phyloP scores from a whole-genome alignment of 2,888 invertebrate genomes.

The Polydrusus pterygomalis region DNA sequence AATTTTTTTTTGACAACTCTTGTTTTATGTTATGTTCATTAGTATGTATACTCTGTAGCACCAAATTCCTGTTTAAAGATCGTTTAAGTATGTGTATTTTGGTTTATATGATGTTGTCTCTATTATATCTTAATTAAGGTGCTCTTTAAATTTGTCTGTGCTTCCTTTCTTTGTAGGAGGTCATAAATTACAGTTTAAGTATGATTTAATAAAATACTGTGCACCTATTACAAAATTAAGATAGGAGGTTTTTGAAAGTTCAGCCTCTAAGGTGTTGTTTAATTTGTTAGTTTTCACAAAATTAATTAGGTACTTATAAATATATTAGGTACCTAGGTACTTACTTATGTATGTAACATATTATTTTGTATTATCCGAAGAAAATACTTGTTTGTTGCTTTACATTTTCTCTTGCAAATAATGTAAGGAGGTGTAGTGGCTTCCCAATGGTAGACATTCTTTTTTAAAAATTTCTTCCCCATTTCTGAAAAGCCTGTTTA shows the following conservation, averaged over 20 bases:
- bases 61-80: constrained; percentile 34
- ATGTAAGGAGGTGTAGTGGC: too few species aligned
- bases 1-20: constrained; percentile 33
- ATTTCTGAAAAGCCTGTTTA: too few species aligned
- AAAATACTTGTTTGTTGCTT: too few species aligned
- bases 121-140: constrained; percentile 47
- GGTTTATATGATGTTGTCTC: constrained; percentile 26
- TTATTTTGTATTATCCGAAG: too few species aligned
- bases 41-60: constrained; percentile 39
- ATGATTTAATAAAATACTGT: constrained; percentile 49
- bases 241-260: neutral
- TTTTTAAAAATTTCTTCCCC: too few species aligned
- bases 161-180: constrained; percentile 55
- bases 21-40: constrained; percentile 22
- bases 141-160: constrained; percentile 32
- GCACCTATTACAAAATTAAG: constrained; percentile 2
- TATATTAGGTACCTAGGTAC: too few species aligned
- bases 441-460: too few species aligned
- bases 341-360: too few species aligned
- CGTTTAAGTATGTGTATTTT: constrained; percentile 19
- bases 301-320: too few species aligned
- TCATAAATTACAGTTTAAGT: constrained; percentile 47
- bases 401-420: too few species aligned
- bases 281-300: too few species aligned
- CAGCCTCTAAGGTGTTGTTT: too few species aligned